phyloP scores from a whole-genome alignment of 2,113 vertebrate species.

The Glareola pratincola region DNA sequence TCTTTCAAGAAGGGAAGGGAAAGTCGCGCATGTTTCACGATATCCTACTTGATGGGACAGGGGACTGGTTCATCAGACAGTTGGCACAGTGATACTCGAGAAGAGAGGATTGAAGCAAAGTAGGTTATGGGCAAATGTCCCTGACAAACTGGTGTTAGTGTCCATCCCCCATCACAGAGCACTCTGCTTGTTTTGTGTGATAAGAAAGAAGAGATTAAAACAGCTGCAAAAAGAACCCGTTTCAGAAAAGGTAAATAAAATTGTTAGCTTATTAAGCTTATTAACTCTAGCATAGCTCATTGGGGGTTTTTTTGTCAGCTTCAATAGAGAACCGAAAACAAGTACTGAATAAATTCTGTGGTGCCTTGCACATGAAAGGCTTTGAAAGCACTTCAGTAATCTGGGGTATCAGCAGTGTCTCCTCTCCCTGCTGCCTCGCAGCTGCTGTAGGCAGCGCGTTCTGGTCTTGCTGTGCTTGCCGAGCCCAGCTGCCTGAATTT shows the following conservation, averaged over 20 bases:
- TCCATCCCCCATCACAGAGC: neutral
- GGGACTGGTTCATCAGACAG: neutral
- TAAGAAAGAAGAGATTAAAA: neutral
- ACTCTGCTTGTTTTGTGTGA: neutral
- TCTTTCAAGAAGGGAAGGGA: neutral
- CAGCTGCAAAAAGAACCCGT: neutral
- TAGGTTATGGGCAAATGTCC: neutral
- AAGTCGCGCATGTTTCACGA: neutral
- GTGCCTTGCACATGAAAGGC: neutral
- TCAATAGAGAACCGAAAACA: constrained; percentile 39
- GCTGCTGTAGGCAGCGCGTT: neutral
- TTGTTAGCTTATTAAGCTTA: constrained; percentile 59
- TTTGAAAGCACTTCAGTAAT: constrained; percentile 39
- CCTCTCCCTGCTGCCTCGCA: neutral
- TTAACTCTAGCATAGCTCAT: constrained; percentile 19
- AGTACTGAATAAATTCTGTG: constrained; percentile 39
- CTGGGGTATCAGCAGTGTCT: constrained; percentile 8
- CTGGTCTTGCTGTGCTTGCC: neutral
- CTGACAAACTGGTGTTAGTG: neutral
- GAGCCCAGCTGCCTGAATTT: constrained; percentile 18
- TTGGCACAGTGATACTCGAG: neutral
- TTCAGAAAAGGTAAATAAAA: constrained; percentile 58
- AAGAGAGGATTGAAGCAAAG: neutral
- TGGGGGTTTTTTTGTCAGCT: constrained; percentile 58
- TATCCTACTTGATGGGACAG: neutral